These are phyloP conservation scores for Drosophila saltans DNA, from an alignment of 1,140 invertebrate species.

Conservation along the genomic window DNA sequence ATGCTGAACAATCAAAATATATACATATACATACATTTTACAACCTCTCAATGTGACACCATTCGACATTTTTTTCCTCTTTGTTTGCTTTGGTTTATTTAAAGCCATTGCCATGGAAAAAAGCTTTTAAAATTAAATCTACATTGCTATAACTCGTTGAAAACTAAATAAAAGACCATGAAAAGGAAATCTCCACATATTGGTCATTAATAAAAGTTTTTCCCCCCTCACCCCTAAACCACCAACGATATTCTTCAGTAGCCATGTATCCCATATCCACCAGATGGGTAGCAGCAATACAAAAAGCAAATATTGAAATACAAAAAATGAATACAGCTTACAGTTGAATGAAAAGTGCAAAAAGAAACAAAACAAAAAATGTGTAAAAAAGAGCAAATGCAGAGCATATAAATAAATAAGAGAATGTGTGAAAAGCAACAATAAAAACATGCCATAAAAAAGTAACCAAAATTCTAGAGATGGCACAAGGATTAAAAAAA, in stretches of 20 bases:
- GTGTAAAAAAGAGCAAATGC: conserved; percentile 28
- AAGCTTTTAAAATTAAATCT: conserved; percentile 55
- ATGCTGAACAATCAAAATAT: conserved; percentile 47
- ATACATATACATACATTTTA: conserved; percentile 52
- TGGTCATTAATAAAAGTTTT: conserved; percentile 78
- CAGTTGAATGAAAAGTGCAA: conserved; percentile 20
- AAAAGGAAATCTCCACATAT: conserved; percentile 77
- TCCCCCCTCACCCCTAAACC: not conserved
- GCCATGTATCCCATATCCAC: not conserved
- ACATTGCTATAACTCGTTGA: conserved; percentile 43
- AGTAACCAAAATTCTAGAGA: conserved; percentile 9
- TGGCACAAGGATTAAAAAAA: not conserved
- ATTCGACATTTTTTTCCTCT: conserved; percentile 29
- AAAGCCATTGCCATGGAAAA: conserved; percentile 41
- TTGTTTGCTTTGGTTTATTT: conserved; percentile 28
- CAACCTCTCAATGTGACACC: conserved; percentile 46
- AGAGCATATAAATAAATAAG: conserved; percentile 60
- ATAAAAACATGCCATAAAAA: conserved; percentile 46
- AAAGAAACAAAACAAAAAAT: conserved; percentile 1
- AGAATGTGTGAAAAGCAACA: conserved; percentile 64
- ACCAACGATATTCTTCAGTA: not conserved
- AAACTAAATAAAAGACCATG: conserved; percentile 65
- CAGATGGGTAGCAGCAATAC: conserved; percentile 36
- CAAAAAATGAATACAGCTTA: conserved; percentile 62
- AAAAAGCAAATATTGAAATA: conserved; percentile 76